A percentile compares a stretch with the other conserved stretches of the same genome.
Conservation (phyloP, 2,797 vertebrate species). For the Calcarius lapponicus region DNA sequence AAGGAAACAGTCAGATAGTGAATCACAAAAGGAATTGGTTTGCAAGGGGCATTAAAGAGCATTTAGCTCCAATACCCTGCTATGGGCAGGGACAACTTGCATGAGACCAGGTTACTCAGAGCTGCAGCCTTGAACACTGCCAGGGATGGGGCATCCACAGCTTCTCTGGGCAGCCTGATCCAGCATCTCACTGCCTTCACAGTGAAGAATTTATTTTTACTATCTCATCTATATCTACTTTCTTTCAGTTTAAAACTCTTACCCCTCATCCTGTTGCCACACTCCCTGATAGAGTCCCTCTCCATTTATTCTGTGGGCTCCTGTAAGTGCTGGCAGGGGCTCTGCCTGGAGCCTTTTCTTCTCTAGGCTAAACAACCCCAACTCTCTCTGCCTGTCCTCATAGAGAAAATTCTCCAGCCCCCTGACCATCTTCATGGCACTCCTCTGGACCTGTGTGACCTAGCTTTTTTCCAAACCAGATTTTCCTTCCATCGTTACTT, state of each 20-base stretch:
- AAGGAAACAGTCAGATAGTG: not conserved
- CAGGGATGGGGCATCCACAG: not conserved
- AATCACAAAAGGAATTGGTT: not conserved
- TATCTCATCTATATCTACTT: not conserved
- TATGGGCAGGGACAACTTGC: not conserved
- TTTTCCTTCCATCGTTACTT: not conserved
- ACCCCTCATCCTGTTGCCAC: rapidly evolving
- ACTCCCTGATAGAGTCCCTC: not conserved
- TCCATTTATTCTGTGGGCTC: not conserved
- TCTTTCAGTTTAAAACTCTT: not conserved
- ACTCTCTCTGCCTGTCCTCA: not conserved
- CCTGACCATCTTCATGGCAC: rapidly evolving
- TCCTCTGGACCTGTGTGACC: not conserved
- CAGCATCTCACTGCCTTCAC: rapidly evolving
- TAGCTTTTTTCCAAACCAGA: not conserved
- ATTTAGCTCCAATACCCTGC: not conserved
- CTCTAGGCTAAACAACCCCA: not conserved
- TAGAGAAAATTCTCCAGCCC: not conserved
- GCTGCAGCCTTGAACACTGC: not conserved
- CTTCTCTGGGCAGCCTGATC: not conserved
- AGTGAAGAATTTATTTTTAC: not conserved
- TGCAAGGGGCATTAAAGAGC: not conserved
- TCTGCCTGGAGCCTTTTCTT: not conserved
- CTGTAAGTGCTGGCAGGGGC: not conserved
- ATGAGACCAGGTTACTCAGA: not conserved